phyloP scores from a whole-genome alignment of 2,888 invertebrate species.

The Exocentrus adspersus region DNA sequence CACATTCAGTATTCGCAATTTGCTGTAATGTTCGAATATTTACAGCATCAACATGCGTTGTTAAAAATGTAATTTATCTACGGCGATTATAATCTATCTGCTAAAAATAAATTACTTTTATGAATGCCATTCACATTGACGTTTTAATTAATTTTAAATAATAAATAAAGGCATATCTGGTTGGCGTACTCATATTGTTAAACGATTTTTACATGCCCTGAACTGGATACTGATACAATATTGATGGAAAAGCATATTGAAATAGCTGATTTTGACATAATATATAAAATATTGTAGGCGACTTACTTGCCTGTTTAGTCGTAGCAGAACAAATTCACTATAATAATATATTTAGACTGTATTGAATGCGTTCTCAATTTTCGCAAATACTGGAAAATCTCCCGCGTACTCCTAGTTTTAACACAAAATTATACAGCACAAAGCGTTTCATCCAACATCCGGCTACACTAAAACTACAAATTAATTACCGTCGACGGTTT shows the following conservation, averaged over 20 bases:
- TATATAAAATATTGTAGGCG: not conserved
- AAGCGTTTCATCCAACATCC: conserved; percentile 10
- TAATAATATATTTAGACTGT: too few species aligned
- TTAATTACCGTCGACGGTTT: conserved; percentile 32
- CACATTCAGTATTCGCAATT: not conserved
- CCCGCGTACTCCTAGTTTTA: not conserved
- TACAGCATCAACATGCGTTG: not conserved
- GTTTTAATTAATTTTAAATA: not conserved
- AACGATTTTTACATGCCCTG: not conserved
- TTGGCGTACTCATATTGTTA: not conserved
- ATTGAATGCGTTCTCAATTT: not conserved
- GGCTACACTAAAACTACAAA: conserved; percentile 24
- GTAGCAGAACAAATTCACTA: too few species aligned
- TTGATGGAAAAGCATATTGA: not conserved
- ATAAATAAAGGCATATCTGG: not conserved
- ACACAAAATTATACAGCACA: not conserved
- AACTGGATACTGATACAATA: not conserved
- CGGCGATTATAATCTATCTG: not conserved
- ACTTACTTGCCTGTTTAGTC: too few species aligned
- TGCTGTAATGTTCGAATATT: not conserved
- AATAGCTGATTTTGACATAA: not conserved
- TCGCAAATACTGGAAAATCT: not conserved
- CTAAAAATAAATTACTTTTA: not conserved
- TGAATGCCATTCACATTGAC: not conserved
- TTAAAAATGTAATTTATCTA: not conserved